These are phyloP conservation scores for Gastrophryne carolinensis DNA, from an alignment of 2,797 vertebrate genomes.

Conservation along the genomic window DNA sequence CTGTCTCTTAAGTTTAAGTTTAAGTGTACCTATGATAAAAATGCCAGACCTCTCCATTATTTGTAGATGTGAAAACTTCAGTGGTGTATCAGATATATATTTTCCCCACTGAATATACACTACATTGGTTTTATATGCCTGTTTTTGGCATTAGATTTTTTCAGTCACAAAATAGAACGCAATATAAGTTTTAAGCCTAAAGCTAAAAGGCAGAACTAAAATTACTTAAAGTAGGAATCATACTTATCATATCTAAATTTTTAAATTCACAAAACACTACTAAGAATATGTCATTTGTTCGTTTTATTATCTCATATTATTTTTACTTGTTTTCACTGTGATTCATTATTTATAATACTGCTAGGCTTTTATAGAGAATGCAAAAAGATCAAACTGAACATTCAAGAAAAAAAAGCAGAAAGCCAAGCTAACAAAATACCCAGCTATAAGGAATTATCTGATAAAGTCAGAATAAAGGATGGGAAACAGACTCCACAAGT, in stretches of 20 bases:
- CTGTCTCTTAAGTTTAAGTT: no score
- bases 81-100: no score
- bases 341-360: neutral
- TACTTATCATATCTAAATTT: neutral
- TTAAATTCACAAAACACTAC: neutral
- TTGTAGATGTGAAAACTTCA: no score
- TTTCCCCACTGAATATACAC: no score
- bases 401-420: neutral
- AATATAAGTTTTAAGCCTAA: no score
- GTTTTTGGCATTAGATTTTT: no score
- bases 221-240: neutral
- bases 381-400: conserved; percentile 17
- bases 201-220: no score
- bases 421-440: neutral
- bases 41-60: no score
- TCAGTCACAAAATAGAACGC: no score
- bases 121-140: no score
- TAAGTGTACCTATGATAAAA: no score
- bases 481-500: neutral
- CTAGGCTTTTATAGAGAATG: neutral
- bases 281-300: neutral
- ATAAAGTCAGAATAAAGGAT: neutral
- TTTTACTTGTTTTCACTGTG: neutral
- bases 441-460: neutral
- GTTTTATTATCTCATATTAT: neutral